Conservation (phyloP, 1,140 invertebrate species). For the Philotrypesis tridentata region DNA sequence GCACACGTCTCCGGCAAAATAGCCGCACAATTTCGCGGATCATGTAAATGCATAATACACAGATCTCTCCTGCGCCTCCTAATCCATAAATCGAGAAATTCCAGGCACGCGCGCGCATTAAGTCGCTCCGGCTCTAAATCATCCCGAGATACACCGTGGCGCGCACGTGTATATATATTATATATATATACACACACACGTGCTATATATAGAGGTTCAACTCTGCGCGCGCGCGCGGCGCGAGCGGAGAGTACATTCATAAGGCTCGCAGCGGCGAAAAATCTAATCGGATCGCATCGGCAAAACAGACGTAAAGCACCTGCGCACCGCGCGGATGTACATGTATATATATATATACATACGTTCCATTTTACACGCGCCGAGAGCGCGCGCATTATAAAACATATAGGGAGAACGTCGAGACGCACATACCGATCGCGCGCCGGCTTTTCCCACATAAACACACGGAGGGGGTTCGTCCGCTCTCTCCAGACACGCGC, state of each 20-base stretch:
- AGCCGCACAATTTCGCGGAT: background rate
- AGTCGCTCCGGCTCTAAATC: background rate
- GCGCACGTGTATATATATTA: too few species aligned
- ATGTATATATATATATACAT: too few species aligned
- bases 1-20: too few species aligned
- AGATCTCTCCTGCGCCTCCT: background rate
- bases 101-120: background rate
- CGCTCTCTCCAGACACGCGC: too few species aligned
- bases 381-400: too few species aligned
- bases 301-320: background rate
- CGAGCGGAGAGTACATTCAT: too few species aligned
- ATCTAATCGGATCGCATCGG: slow-evolving; percentile 4
- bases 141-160: too few species aligned
- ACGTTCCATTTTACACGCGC: background rate
- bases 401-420: background rate
- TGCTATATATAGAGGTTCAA: too few species aligned
- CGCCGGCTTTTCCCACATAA: background rate
- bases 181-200: too few species aligned
- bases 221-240: too few species aligned
- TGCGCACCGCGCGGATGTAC: too few species aligned
- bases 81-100: background rate
- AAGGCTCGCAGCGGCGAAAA: background rate
- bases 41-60: background rate
- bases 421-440: background rate
- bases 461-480: background rate